Base-by-base conservation (phyloP, 2,113 vertebrate genomes). In the Aspiorhynchus laticeps region DNA sequence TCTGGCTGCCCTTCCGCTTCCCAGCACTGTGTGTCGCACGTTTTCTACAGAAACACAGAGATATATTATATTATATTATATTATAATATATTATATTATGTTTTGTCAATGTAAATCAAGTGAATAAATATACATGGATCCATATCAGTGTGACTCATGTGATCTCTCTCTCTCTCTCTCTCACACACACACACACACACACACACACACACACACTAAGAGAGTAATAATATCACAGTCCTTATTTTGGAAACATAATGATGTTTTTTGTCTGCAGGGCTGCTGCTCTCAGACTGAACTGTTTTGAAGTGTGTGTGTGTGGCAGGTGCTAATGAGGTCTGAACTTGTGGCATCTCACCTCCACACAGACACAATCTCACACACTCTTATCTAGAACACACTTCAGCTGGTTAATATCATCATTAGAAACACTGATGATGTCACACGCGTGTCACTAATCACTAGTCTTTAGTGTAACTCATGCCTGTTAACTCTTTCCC, bases 1-100 rank as follows among this genome's bases (percentile, higher is more conserved):
- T 98, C 93, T 98, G 98, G 89, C 97, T 98, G 87, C 97, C 97
- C 80, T 98, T 98, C 84, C 98, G 93, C 77, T 99, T 98, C 7
- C 94, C 95, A 33, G 92, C 93, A 1, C 97, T 96, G 92, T 98
- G 97, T 43, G 96, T 95, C 10, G 95, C 95, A n/a, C 97, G 93
- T 90, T 98, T 98, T 93, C 97, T 98, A 85, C 36, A 81, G 26
- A 31, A 15, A 81, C 31, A 88, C 21, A 78, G 14, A 83, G 9
- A 3, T 24, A 59, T 59, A 59, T 59, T 10, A 56, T 56, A 56
- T 19, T 53, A 5, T 51, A 17, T 53, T 53, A 19, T 53, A 46
- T 12, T 1, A 59, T 59, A 59, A 8, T 59, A 2, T 56, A 21
- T 59, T 51, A 51, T 48, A 41, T 41, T 41, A 51, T 17, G 48